These are phyloP conservation scores for Caenorhabditis doughertyi DNA, from an alignment of 2,888 invertebrate species.

Conservation along the genomic window DNA sequence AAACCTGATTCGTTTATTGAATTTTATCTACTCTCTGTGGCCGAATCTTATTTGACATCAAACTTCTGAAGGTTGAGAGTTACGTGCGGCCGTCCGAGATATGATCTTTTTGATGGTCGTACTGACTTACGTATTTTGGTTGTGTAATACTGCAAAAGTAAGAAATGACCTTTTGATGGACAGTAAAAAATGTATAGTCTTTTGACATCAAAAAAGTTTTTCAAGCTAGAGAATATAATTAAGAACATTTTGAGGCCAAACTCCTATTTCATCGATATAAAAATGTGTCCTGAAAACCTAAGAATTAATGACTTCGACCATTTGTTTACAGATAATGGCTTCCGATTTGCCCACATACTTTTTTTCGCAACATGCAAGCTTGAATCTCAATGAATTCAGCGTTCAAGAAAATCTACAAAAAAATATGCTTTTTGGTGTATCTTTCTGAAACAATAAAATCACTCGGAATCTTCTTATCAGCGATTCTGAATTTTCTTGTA, in stretches of 20 bases:
- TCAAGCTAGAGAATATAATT: neutral
- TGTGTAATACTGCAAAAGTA: constrained; percentile 47
- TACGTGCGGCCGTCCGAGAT: constrained; percentile 27
- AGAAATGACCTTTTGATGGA: constrained; percentile 42
- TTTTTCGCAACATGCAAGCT: too few species aligned
- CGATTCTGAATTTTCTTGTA: neutral
- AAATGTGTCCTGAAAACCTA: too few species aligned
- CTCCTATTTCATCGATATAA: too few species aligned
- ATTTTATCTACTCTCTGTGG: neutral
- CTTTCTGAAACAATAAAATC: neutral
- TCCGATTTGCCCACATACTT: too few species aligned
- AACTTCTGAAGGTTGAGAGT: constrained; percentile 38
- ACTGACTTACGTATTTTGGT: neutral
- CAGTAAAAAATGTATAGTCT: constrained; percentile 11
- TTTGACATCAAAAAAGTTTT: constrained; percentile 7
- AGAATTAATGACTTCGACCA: too few species aligned
- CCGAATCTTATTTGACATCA: constrained; percentile 35
- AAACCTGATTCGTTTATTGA: neutral
- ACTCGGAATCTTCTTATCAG: constrained; percentile 10
- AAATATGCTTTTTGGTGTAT: neutral
- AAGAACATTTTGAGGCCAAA: constrained; percentile 12
- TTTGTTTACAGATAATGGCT: too few species aligned
- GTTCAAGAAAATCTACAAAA: neutral
- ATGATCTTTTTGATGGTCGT: constrained; percentile 34
- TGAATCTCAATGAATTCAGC: too few species aligned